Percentiles rank a stretch among this genome's conserved stretches.
Conservation (phyloP, 1,140 invertebrate species). For the Leguminivora glycinivorella region DNA sequence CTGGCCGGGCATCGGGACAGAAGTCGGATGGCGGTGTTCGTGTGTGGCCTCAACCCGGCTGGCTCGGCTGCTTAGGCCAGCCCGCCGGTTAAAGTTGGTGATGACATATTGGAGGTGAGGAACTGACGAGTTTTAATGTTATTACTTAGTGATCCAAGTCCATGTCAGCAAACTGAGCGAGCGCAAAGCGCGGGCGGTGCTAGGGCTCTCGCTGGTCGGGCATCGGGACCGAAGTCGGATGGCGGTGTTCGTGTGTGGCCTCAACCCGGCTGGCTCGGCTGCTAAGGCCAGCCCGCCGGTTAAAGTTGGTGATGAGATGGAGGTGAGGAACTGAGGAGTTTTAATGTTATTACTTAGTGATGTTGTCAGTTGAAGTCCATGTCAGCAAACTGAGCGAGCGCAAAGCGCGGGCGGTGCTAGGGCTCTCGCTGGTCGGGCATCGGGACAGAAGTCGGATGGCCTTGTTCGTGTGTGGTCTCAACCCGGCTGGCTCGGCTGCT, state of each 20-base stretch:
- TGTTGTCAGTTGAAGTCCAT: not conserved
- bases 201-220: slow-evolving; percentile 96
- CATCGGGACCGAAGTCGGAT: slow-evolving; percentile 96
- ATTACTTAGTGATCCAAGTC: too few species aligned
- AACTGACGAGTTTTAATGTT: too few species aligned
- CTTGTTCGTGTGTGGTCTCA: slow-evolving; percentile 97
- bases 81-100: slow-evolving; percentile 89
- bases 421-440: slow-evolving; percentile 96
- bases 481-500: slow-evolving; percentile 90
- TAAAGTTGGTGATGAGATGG: slow-evolving; percentile 96
- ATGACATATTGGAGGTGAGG: slow-evolving; percentile 95
- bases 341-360: not conserved
- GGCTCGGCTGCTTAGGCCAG: slow-evolving; percentile 88
- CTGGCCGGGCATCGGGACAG: slow-evolving; percentile 96
- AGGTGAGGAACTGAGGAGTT: slow-evolving; percentile 83
- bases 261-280: slow-evolving; percentile 93
- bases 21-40: slow-evolving; percentile 96
- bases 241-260: slow-evolving; percentile 97
- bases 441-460: slow-evolving; percentile 96
- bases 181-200: slow-evolving; percentile 80
- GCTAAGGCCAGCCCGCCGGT: slow-evolving; percentile 86
- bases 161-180: too few species aligned
- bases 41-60: slow-evolving; percentile 96
- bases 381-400: slow-evolving; percentile 66
- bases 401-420: slow-evolving; percentile 85